Evolutionary conservation across 2,113 vertebrate species (phyloP).

Genomic region (Albula goreensis): DNA sequence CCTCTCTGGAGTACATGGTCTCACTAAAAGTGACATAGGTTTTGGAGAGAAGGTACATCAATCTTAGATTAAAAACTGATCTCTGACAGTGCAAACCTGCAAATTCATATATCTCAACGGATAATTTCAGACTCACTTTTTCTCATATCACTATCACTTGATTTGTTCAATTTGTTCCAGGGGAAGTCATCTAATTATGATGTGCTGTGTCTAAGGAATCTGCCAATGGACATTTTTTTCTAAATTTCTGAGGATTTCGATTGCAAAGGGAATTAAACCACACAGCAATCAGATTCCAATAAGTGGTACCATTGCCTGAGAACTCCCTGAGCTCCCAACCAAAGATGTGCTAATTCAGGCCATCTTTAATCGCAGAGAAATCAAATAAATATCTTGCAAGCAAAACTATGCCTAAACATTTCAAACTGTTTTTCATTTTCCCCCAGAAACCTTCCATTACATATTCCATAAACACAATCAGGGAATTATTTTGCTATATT

Average conservation of each 20-base stretch:
- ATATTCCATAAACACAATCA: neutral
- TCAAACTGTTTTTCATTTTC: conserved; percentile 13
- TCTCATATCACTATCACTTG: conserved; percentile 24
- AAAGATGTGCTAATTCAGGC: conserved; percentile 36
- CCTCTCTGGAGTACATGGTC: neutral
- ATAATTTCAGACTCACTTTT: conserved; percentile 31
- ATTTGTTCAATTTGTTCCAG: conserved; percentile 36
- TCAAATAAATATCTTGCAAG: neutral
- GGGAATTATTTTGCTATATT: conserved; percentile 64
- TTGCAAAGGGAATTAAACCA: conserved; percentile 43
- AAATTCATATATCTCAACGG: conserved; percentile 24
- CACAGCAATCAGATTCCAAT: conserved; percentile 44
- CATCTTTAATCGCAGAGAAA: conserved; percentile 34
- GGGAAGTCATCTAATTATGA: conserved; percentile 37
- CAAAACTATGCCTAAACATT: conserved; percentile 17
- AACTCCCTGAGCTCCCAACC: conserved; percentile 17
- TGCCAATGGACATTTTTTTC: conserved; percentile 36
- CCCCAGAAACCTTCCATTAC: conserved; percentile 1
- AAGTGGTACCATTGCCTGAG: conserved; percentile 39
- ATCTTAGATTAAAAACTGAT: neutral
- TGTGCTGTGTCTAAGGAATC: conserved; percentile 21
- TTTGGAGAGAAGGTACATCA: neutral
- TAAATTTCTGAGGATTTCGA: conserved; percentile 34
- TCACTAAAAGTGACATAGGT: neutral
- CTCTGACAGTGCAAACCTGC: neutral